Evolutionary conservation across 2,888 invertebrate species (phyloP), one percentile per base, ranked within the genome.

Genomic region (Aporophyla lueneburgensis): DNA sequence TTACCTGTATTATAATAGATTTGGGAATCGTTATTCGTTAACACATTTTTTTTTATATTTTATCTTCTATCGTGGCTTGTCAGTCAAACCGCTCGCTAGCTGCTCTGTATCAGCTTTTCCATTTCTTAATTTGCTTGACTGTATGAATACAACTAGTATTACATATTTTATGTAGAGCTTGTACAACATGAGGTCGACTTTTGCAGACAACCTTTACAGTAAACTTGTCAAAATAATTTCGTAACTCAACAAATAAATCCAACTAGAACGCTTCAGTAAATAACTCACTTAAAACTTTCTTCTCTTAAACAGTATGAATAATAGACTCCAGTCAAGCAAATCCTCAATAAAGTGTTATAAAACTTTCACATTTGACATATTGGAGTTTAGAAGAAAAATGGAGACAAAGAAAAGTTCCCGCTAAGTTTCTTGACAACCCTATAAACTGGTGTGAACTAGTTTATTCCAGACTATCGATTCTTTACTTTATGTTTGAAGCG

Each of bases 341-440:
- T 84, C 81, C 74, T 63, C 79, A 69, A 86, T 82, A 78, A 78
- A 80, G 83, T 80, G 69, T 74, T 81, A 59, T 69, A 76, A 65
- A 82, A 84, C 76, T 88, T 87, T 84, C 67, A 46, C 80, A 84
- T 88, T 85, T 87, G 88, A 88, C 87, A 87, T 86, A 88, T 87
- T 76, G 81, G 70, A 88, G 81, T 88, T 87, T 43, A 77, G 67
- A 83, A 84, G 75, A 78, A 83, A 87, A 83, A 86, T 76, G 66
- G 75, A 87, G 80, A 84, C 82, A 81, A 84, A 80, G 83, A 76
- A 83, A 85, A 78, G 75, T 83, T 75, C 54, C 24, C 40, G 56
- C 67, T n/a, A 76, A 86, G 74, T 85, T 84, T 78, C 75, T 21
- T 76, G 82, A 84, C 85, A 83, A 49, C 80, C 76, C 63, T 81